A percentile compares a stretch with the other conserved stretches of the same genome.
phyloP scores from a whole-genome alignment of 1,140 invertebrate genomes.

The Dendrolimus punctatus region DNA sequence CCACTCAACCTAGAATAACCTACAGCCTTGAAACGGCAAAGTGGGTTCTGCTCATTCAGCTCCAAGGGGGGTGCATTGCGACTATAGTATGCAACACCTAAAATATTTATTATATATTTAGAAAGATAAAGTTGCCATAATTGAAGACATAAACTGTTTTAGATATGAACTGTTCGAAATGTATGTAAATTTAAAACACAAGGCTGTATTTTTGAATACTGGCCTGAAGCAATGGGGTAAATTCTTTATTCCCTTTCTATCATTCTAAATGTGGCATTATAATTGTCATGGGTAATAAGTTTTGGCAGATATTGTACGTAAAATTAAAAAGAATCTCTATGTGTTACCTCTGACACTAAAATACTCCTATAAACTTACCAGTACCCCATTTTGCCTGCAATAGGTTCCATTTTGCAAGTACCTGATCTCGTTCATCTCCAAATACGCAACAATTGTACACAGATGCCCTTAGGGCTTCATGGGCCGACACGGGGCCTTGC shows the following conservation, averaged over 20 bases:
- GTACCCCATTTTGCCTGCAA: slow-evolving; percentile 94
- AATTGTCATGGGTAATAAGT: too few species aligned
- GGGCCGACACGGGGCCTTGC: slow-evolving; percentile 73
- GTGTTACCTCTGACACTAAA: neutral
- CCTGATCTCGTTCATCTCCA: slow-evolving; percentile 92
- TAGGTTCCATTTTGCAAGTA: slow-evolving; percentile 94
- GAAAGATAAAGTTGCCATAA: too few species aligned
- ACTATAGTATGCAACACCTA: slow-evolving; percentile 84
- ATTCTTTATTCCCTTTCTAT: too few species aligned
- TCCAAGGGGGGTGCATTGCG: slow-evolving; percentile 82
- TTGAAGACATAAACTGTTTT: too few species aligned
- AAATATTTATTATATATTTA: slow-evolving; percentile 13
- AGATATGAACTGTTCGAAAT: too few species aligned
- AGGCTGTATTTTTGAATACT: too few species aligned
- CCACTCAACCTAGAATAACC: slow-evolving; percentile 89
- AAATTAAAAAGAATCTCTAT: neutral
- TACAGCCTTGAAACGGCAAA: slow-evolving; percentile 94
- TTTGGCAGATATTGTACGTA: too few species aligned
- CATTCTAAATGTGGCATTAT: too few species aligned
- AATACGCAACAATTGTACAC: slow-evolving; percentile 90
- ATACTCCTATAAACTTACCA: slow-evolving; percentile 58
- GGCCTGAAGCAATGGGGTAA: too few species aligned
- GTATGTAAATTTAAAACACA: too few species aligned
- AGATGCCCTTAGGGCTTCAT: slow-evolving; percentile 82
- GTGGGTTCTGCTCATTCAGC: slow-evolving; percentile 90